Evolutionary conservation across 1,140 invertebrate species (phyloP), one percentile per base, ranked within the genome.

Genomic region (Diploscapter pachys): DNA sequence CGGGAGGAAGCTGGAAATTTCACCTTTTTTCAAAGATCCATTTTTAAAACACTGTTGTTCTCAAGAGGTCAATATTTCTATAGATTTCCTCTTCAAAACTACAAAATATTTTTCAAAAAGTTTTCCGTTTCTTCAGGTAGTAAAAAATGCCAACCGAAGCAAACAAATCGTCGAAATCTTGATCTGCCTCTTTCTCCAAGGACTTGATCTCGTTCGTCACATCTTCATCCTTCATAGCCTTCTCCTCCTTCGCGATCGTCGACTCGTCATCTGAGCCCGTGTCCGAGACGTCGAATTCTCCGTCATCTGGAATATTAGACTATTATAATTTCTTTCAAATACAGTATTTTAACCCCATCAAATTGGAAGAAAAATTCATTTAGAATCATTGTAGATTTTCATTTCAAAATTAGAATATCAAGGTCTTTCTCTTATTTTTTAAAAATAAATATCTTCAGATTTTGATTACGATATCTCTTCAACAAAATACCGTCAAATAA

Each of bases 181-280:
- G 90, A 86, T 93, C 90, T 77, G 93, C 93, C 88, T 97, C 95
- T 86, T 92, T 91, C 81, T 93, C 91, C 72, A 98, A 88, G 54
- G 92, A 89, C 81, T 92, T 92, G 2, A 98, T 88, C 88, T 98
- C 95, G 79, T 83, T 85, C 51, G 82, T 82, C 78, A 85, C 85
- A 54, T 81, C 81, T 81, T 86, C 80, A 63, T 85, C 85, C 69
- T 90, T 89, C 81, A 91, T 90, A 83, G 92, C 91, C 57, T 85
- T 85, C 86, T 96, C 94, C 66, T 92, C 92, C 85, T 92, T 92
- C n/a, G 92, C 93, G 83, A 97, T 62, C 1, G 80, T 97, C 5
- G 94, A 93, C 87, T 96, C 94, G 88, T 98, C 95, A 87, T 98
- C 95, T 64, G 91, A 92, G 76, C 90, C 90, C 80, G 89, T 80